phyloP scores from a whole-genome alignment of 2,797 vertebrate species.

The Labroides dimidiatus region DNA sequence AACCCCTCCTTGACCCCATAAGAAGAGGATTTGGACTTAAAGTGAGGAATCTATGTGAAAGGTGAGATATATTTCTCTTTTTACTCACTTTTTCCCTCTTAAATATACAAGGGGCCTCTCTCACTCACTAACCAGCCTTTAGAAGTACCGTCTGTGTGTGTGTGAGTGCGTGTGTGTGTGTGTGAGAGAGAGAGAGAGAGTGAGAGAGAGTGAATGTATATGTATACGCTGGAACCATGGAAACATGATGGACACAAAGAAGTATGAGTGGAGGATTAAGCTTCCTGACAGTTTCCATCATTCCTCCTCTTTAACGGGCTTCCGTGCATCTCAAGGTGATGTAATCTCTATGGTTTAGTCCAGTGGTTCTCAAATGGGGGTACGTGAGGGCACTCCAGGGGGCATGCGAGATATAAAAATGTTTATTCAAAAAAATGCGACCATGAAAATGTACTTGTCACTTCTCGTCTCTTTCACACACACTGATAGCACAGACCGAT shows the following conservation, averaged over 20 bases:
- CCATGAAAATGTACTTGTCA: too few relatives aligned
- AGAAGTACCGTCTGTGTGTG: background rate
- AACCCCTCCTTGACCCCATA: conserved; percentile 82
- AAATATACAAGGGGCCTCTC: conserved; percentile 55
- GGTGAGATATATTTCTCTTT: conserved; percentile 79
- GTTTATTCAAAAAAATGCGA: too few relatives aligned
- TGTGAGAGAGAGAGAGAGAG: too few relatives aligned
- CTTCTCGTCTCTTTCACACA: too few relatives aligned
- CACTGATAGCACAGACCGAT: too few relatives aligned
- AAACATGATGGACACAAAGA: conserved; percentile 34
- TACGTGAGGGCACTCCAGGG: too few relatives aligned
- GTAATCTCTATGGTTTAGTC: conserved; percentile 16
- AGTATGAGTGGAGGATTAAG: background rate
- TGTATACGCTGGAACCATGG: conserved; percentile 52
- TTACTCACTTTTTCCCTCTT: conserved; percentile 51
- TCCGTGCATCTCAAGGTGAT: conserved; percentile 14
- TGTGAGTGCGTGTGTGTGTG: conserved; percentile 3
- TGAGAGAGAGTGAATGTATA: conserved; percentile 3
- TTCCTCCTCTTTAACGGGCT: background rate
- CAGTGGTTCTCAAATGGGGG: too few relatives aligned
- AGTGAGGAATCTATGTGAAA: conserved; percentile 85
- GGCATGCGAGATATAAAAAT: too few relatives aligned
- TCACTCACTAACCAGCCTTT: conserved; percentile 9
- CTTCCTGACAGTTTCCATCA: conserved; percentile 27
- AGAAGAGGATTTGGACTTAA: conserved; percentile 80